Percentiles rank a stretch among this genome's conserved stretches.
These are phyloP conservation scores for Campylomormyrus numenius DNA, from an alignment of 2,113 vertebrate genomes.

Conservation along the genomic window DNA sequence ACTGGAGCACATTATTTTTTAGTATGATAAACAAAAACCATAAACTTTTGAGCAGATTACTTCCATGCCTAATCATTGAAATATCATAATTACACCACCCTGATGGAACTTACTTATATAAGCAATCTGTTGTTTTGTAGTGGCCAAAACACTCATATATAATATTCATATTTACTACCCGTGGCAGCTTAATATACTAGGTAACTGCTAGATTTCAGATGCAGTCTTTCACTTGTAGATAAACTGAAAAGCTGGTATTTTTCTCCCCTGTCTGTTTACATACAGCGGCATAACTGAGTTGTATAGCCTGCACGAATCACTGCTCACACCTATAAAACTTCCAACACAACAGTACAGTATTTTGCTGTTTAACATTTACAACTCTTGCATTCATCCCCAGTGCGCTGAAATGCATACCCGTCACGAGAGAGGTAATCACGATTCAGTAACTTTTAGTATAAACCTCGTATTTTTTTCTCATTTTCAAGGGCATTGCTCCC, in stretches of 20 bases:
- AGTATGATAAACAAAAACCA: background rate
- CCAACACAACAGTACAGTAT: background rate
- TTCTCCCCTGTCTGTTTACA: background rate
- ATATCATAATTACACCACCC: background rate
- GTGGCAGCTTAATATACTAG: background rate
- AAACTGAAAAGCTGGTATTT: background rate
- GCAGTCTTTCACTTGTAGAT: background rate
- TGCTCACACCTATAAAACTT: background rate
- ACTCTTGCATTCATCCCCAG: background rate
- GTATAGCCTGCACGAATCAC: background rate
- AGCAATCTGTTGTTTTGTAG: background rate
- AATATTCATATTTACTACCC: background rate
- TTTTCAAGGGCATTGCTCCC: constrained; percentile 35
- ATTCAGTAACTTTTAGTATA: background rate
- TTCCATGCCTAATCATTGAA: background rate
- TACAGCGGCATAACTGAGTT: background rate
- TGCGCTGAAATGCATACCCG: background rate
- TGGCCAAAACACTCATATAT: background rate
- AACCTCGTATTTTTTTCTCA: background rate
- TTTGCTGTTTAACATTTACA: background rate
- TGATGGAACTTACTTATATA: background rate
- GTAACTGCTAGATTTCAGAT: background rate
- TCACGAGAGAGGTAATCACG: background rate
- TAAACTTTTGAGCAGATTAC: background rate
- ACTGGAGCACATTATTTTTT: background rate